Evolutionary conservation across 2,113 vertebrate species (phyloP).

Genomic region (Pao palembangensis): DNA sequence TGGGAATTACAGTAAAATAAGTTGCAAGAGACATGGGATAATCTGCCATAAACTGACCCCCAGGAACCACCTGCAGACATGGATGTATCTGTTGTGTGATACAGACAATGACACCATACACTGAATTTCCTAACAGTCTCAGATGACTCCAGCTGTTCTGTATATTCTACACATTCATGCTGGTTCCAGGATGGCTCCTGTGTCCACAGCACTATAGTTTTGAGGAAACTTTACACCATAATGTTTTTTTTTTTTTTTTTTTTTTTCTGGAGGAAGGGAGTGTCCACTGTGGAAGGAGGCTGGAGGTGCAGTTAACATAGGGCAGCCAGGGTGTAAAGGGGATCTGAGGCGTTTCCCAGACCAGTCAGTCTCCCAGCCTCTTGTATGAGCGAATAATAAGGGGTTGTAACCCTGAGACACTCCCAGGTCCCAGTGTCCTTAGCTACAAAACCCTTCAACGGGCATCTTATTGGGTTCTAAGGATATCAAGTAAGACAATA

Average conservation of each 20-base stretch:
- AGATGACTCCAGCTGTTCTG: conserved; percentile 45
- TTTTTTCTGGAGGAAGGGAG: conserved; percentile 54
- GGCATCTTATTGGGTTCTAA: conserved; percentile 73
- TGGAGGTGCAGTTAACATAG: conserved; percentile 48
- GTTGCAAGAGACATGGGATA: too few species aligned
- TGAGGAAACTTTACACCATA: conserved; percentile 61
- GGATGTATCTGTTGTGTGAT: conserved; percentile 14
- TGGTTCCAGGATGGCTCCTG: conserved; percentile 38
- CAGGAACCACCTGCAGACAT: too few species aligned
- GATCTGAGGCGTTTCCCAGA: conserved; percentile 63
- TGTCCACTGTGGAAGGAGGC: conserved; percentile 46
- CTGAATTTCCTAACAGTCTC: conserved; percentile 28
- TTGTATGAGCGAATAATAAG: conserved; percentile 66
- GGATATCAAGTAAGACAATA: conserved; percentile 77
- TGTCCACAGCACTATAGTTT: conserved; percentile 60
- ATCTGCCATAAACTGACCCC: too few species aligned
- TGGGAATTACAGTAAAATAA: too few species aligned
- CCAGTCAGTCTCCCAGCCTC: conserved; percentile 45
- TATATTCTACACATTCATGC: conserved; percentile 24
- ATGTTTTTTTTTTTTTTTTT: too few species aligned
- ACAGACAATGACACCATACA: conserved; percentile 22
- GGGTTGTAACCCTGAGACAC: conserved; percentile 67
- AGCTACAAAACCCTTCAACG: conserved; percentile 55
- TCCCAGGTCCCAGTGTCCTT: conserved; percentile 68
- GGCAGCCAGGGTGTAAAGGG: conserved; percentile 42